These are phyloP conservation scores for Hyaena hyaena DNA, from an alignment of 2,113 vertebrate species.

Conservation along the genomic window DNA sequence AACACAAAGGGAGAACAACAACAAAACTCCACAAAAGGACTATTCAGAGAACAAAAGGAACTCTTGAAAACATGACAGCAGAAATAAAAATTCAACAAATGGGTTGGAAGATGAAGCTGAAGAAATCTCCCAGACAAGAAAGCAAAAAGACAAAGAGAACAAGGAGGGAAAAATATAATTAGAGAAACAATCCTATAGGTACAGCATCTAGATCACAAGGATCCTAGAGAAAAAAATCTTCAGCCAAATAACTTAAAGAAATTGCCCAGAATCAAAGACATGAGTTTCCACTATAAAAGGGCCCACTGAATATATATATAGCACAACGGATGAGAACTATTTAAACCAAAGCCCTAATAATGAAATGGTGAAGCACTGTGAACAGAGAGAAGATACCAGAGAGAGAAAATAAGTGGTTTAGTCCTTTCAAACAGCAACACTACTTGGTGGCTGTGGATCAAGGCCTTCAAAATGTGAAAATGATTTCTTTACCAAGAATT, in stretches of 20 bases:
- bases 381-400: background rate
- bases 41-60: slow-evolving; percentile 27
- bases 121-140: slow-evolving; percentile 22
- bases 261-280: background rate
- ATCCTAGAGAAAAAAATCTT: background rate
- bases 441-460: background rate
- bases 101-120: slow-evolving; percentile 8
- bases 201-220: slow-evolving; percentile 33
- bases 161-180: background rate
- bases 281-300: background rate
- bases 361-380: slow-evolving; percentile 9
- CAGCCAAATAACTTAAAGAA: slow-evolving; percentile 45
- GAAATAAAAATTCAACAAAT: slow-evolving; percentile 36
- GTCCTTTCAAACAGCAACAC: slow-evolving; percentile 16
- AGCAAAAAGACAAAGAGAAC: slow-evolving; percentile 52
- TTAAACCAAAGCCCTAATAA: background rate
- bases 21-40: slow-evolving; percentile 3
- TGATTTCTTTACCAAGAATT: slow-evolving; percentile 22
- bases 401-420: background rate
- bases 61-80: slow-evolving; percentile 21
- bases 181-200: background rate
- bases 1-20: slow-evolving; percentile 5
- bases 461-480: background rate
- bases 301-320: background rate
- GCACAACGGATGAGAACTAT: background rate